A percentile compares a stretch with the other conserved stretches of the same genome.
phyloP scores from a whole-genome alignment of 2,113 vertebrate species.

The Colossoma macropomum region DNA sequence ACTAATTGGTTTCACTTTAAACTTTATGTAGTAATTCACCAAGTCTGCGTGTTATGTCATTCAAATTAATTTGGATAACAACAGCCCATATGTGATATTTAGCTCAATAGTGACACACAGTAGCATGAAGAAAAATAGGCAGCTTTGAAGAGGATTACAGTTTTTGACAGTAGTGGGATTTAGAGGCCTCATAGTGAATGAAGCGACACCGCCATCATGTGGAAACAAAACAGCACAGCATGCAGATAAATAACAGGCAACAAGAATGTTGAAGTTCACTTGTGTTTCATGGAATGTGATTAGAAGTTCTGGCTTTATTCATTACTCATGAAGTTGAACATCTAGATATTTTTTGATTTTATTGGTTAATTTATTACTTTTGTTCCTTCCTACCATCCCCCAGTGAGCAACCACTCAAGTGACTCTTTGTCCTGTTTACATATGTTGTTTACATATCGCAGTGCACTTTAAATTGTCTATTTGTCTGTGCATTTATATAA shows the following conservation, averaged over 20 bases:
- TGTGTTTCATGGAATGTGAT: too few species aligned
- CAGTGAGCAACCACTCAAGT: too few species aligned
- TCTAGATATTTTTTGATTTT: too few species aligned
- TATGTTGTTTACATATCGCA: not conserved
- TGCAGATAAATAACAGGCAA: not conserved
- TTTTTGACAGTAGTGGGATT: not conserved
- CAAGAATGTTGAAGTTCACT: too few species aligned
- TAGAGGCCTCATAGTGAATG: not conserved
- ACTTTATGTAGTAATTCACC: not conserved
- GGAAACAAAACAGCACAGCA: not conserved
- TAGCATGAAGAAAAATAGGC: not conserved
- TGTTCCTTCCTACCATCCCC: too few species aligned
- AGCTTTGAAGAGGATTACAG: not conserved
- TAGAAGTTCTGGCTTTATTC: too few species aligned
- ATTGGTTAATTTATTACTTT: not conserved
- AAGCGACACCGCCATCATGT: slow-evolving; percentile 19
- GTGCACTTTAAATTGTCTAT: not conserved
- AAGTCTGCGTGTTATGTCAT: not conserved
- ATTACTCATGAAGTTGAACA: too few species aligned
- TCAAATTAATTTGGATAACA: not conserved
- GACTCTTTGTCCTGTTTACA: too few species aligned
- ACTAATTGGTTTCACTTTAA: not conserved
- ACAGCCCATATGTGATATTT: not conserved
- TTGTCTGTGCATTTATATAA: not conserved
- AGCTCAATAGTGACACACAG: not conserved